phyloP scores from a whole-genome alignment of 92 coral and sea anemone genomes.

The Bergia sp. region DNA sequence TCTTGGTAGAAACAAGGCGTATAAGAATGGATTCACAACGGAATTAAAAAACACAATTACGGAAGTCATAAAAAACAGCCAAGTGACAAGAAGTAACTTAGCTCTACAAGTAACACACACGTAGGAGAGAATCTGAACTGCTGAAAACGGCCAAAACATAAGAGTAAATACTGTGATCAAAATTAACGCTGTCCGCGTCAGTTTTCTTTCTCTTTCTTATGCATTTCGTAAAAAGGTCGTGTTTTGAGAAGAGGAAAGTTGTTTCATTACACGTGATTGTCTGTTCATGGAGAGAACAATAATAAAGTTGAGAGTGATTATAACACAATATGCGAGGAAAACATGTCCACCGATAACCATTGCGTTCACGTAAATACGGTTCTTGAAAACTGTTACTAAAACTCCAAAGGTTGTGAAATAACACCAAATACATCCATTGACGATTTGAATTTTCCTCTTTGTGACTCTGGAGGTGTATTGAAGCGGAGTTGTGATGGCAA shows the following conservation, averaged over 20 bases:
- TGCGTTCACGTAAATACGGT: too few species aligned
- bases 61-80: slow-evolving; percentile 10
- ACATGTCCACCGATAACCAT: too few species aligned
- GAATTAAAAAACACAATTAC: not conserved
- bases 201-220: not conserved
- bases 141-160: slow-evolving; percentile 14
- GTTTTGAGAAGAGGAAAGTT: not conserved
- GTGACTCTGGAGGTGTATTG: too few species aligned
- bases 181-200: not conserved
- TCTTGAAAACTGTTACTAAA: too few species aligned
- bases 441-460: too few species aligned
- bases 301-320: not conserved
- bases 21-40: not conserved
- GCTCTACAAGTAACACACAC: not conserved
- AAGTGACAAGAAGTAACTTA: not conserved
- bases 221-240: not conserved
- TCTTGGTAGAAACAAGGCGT: not conserved
- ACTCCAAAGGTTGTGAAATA: too few species aligned
- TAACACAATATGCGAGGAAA: too few species aligned
- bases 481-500: too few species aligned
- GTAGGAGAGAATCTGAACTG: not conserved
- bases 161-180: not conserved
- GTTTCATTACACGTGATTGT: not conserved
- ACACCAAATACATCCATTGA: too few species aligned
- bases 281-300: not conserved